Percentiles rank a stretch among this genome's conserved stretches.
Evolutionary conservation across 1,140 invertebrate species (phyloP).

Genomic region (Aphelenchoides besseyi): DNA sequence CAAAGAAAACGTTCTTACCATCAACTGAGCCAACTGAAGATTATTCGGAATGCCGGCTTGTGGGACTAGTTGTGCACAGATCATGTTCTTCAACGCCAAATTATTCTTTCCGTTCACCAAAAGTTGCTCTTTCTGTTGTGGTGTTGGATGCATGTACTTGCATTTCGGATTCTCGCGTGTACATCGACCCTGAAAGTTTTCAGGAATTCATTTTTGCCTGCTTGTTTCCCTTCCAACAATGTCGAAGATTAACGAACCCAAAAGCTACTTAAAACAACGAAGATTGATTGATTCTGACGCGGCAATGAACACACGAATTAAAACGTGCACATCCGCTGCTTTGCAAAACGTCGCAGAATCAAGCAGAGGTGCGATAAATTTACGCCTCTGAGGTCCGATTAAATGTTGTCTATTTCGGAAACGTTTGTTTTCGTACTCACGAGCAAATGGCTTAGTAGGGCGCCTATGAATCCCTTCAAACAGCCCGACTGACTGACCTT

Average conservation of each 20-base stretch:
- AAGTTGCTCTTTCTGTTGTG: constrained; percentile 77
- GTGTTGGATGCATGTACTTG: constrained; percentile 91
- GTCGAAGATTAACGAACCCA: constrained; percentile 1
- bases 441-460: background rate
- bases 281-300: background rate
- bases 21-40: constrained; percentile 40
- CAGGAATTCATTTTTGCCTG: constrained; percentile 1
- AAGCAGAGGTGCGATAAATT: constrained; percentile 1
- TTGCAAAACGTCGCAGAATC: background rate
- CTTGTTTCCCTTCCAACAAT: background rate
- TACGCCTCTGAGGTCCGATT: background rate
- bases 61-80: constrained; percentile 46
- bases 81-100: constrained; percentile 78
- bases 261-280: background rate
- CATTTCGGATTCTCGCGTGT: constrained; percentile 98
- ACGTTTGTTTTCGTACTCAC: background rate
- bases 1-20: too few species aligned
- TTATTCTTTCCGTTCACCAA: constrained; percentile 99
- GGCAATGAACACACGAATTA: too few species aligned
- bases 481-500: constrained; percentile 75
- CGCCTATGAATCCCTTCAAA: background rate
- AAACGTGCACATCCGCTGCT: background rate
- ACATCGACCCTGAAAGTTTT: constrained; percentile 81
- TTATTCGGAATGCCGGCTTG: constrained; percentile 30
- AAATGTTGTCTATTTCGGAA: background rate